Percentiles rank a stretch among this genome's conserved stretches.
These are phyloP conservation scores for Suricata suricatta DNA, from an alignment of 2,113 vertebrate genomes.

Conservation along the genomic window DNA sequence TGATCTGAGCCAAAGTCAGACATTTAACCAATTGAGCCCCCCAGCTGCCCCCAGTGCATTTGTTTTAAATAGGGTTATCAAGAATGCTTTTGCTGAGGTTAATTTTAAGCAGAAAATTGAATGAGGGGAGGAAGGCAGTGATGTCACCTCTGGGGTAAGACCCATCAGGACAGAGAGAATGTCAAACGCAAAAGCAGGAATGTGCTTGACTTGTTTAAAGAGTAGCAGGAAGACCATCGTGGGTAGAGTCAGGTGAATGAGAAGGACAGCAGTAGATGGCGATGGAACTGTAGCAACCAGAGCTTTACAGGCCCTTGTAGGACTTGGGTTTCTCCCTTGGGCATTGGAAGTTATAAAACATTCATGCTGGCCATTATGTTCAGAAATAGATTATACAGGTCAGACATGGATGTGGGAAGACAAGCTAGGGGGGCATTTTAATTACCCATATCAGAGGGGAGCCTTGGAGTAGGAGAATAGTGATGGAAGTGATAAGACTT, in stretches of 20 bases:
- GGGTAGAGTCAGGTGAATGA: background rate
- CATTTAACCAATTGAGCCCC: too few species aligned
- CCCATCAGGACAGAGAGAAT: background rate
- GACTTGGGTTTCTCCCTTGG: background rate
- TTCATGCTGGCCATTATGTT: background rate
- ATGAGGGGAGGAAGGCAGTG: background rate
- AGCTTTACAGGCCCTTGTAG: background rate
- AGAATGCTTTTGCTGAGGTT: background rate
- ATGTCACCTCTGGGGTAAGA: background rate
- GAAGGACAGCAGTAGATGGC: background rate
- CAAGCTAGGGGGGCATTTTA: background rate
- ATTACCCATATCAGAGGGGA: background rate
- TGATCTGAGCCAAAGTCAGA: too few species aligned
- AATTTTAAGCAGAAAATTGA: background rate
- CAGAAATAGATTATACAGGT: background rate
- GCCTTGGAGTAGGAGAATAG: background rate
- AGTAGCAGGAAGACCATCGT: background rate
- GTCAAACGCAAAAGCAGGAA: background rate
- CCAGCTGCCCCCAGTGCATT: background rate
- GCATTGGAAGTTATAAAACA: background rate
- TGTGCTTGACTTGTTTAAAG: background rate
- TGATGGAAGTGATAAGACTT: background rate
- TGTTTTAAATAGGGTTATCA: background rate
- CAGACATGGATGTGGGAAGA: background rate
- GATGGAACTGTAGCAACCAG: accelerated